Percentiles rank a stretch among this genome's conserved stretches.
Evolutionary conservation across 2,113 vertebrate genomes (phyloP).

Genomic region (Thalassarche chlororhynchos): DNA sequence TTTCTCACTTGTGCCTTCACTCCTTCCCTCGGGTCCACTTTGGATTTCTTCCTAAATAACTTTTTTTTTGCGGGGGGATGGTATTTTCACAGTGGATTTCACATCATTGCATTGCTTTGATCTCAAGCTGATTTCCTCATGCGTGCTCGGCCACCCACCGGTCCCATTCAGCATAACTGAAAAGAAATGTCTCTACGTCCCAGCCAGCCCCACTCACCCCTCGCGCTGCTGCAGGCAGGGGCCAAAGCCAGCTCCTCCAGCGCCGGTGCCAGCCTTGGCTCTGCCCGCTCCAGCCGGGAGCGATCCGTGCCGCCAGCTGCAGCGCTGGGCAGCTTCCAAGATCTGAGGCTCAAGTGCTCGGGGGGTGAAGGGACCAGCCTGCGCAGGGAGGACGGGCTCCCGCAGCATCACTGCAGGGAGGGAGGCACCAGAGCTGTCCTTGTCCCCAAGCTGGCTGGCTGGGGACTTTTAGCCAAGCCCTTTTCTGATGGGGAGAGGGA

Average conservation of each 20-base stretch:
- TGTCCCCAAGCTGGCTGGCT: background rate
- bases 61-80: background rate
- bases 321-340: background rate
- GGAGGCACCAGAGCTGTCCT: background rate
- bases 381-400: background rate
- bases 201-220: background rate
- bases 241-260: background rate
- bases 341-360: background rate
- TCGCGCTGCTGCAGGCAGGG: background rate
- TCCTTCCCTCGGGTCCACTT: background rate
- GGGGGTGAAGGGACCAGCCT: background rate
- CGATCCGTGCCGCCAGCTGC: background rate
- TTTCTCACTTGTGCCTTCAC: background rate
- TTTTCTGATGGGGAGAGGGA: background rate
- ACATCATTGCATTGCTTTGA: slow-evolving; percentile 4
- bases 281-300: background rate
- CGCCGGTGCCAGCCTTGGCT: background rate
- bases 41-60: background rate
- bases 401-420: background rate
- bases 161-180: background rate
- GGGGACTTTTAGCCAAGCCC: background rate
- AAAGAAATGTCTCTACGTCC: background rate
- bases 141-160: background rate
- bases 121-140: background rate
- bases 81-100: background rate